These are phyloP conservation scores for Pycnonotus jocosus DNA, from an alignment of 2,113 vertebrate genomes.

Conservation along the genomic window DNA sequence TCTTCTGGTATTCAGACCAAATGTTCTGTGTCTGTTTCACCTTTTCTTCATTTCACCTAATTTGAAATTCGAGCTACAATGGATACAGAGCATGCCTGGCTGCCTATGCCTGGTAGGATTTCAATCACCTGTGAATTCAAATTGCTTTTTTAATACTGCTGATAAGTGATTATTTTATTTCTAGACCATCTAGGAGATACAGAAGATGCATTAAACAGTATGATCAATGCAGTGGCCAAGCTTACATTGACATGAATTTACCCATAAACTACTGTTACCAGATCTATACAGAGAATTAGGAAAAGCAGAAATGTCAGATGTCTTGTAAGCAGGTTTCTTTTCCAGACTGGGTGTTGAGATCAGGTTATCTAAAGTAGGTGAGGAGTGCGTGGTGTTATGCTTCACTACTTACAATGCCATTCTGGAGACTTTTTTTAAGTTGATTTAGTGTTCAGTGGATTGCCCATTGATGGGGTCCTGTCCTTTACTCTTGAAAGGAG, in stretches of 20 bases:
- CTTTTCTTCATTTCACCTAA: conserved; percentile 22
- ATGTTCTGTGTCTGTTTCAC: conserved; percentile 38
- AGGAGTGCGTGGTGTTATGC: background rate
- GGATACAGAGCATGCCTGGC: conserved; percentile 17
- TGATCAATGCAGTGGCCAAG: background rate
- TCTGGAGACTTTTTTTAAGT: background rate
- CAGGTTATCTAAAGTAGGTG: background rate
- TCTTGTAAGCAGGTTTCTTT: background rate
- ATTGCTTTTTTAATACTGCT: conserved; percentile 19
- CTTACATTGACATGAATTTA: background rate
- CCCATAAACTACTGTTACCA: background rate
- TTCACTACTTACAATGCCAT: background rate
- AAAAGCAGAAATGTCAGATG: background rate
- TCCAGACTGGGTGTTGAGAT: background rate
- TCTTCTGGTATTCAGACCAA: background rate
- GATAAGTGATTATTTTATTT: conserved; percentile 9
- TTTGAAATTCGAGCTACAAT: conserved; percentile 4
- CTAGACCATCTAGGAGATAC: background rate
- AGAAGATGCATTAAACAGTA: background rate
- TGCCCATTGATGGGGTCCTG: background rate
- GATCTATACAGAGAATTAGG: background rate
- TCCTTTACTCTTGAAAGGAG: background rate
- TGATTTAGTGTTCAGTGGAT: background rate
- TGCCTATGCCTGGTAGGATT: background rate
- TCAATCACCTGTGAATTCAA: background rate